Conservation (phyloP, 2,888 invertebrate species). For the Pegoplata infirma region DNA sequence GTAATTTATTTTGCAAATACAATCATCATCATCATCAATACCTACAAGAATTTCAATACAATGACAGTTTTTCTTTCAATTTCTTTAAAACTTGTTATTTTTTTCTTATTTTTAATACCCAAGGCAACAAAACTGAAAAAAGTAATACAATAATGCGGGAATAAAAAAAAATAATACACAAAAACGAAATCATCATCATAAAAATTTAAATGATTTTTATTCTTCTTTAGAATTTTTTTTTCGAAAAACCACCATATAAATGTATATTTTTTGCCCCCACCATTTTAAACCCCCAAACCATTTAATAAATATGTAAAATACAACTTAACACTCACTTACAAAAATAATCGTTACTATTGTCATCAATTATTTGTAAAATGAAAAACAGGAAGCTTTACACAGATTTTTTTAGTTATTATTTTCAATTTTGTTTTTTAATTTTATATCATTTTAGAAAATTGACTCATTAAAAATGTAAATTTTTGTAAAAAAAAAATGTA, state of each 20-base stretch:
- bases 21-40: no score
- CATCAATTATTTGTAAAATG: conserved; percentile 31
- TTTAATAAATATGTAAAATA: conserved; percentile 5
- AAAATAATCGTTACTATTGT: conserved; percentile 27
- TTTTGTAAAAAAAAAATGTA: conserved; percentile 33
- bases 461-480: conserved; percentile 48
- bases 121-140: not conserved
- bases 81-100: not conserved
- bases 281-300: no score
- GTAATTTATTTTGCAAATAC: not conserved
- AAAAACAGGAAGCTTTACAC: conserved; percentile 25
- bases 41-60: not conserved
- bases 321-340: not conserved
- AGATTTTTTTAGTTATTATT: not conserved
- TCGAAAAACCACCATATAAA: not conserved
- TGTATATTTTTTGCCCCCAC: not conserved
- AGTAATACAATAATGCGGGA: not conserved
- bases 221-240: not conserved
- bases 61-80: not conserved
- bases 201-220: not conserved
- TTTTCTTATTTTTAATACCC: not conserved
- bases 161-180: not conserved
- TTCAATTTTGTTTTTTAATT: conserved; percentile 1
- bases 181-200: not conserved
- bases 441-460: conserved; percentile 24